Conservation (phyloP, 2,888 invertebrate species). For the Phengaris alcon region DNA sequence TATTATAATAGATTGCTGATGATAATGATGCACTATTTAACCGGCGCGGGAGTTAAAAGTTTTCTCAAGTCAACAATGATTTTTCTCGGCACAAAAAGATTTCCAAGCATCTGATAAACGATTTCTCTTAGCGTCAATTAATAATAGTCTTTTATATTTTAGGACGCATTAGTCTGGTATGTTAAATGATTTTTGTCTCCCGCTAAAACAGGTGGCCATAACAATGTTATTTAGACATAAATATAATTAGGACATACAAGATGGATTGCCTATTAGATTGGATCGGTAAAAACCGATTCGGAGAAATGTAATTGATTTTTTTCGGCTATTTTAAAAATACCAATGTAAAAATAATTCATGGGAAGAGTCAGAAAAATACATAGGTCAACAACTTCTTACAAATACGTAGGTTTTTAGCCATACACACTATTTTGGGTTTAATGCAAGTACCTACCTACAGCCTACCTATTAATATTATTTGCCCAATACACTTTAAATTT, state of each 20-base stretch:
- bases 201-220: conserved; percentile 21
- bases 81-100: conserved; percentile 12
- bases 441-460: too few relatives aligned
- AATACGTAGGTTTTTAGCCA: too few relatives aligned
- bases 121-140: conserved; percentile 26
- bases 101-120: background rate
- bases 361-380: too few relatives aligned
- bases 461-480: too few relatives aligned
- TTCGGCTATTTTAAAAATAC: too few relatives aligned
- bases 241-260: background rate
- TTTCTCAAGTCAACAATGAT: conserved; percentile 18
- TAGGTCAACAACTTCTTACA: too few relatives aligned
- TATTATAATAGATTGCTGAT: background rate
- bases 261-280: background rate
- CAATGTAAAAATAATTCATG: too few relatives aligned
- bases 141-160: conserved; percentile 23
- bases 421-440: background rate
- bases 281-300: background rate
- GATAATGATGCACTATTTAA: background rate
- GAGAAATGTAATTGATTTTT: background rate
- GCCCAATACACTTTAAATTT: too few relatives aligned
- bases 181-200: conserved; percentile 13
- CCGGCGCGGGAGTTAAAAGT: background rate
- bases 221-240: background rate
- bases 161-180: conserved; percentile 25